phyloP scores from a whole-genome alignment of 2,888 invertebrate genomes.

The Eumerus sabulonum region DNA sequence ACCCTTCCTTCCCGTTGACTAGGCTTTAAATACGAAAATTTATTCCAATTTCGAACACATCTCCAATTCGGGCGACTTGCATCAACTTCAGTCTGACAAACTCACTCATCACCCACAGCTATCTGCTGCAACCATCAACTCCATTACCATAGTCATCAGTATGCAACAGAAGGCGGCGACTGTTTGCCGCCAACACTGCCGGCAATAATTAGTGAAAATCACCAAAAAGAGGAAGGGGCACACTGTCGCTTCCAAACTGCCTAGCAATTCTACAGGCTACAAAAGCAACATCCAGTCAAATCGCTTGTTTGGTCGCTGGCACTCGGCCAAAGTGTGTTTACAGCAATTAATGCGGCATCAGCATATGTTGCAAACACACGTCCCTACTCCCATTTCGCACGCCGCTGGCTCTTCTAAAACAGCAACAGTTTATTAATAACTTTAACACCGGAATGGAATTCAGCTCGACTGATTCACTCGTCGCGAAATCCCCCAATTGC shows the following conservation, averaged over 20 bases:
- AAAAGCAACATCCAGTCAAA: constrained; percentile 30
- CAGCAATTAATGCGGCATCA: constrained; percentile 54
- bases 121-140: background rate
- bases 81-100: no score
- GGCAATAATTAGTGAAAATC: constrained; percentile 48
- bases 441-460: constrained; percentile 5
- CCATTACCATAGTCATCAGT: constrained; percentile 25
- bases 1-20: no score
- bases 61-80: no score
- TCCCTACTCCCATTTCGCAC: background rate
- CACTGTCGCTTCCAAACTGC: background rate
- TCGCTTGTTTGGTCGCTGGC: constrained; percentile 31
- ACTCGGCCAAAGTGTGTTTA: constrained; percentile 50
- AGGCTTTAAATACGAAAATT: no score
- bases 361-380: constrained; percentile 26
- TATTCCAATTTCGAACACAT: no score
- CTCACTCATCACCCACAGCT: no score
- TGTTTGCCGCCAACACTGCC: constrained; percentile 17
- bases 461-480: constrained; percentile 14
- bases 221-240: constrained; percentile 28
- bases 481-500: background rate
- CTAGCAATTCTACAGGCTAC: constrained; percentile 13
- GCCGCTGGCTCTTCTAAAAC: background rate
- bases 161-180: constrained; percentile 11
- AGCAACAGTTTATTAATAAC: constrained; percentile 1